Base-by-base conservation (phyloP, 2,797 vertebrate species). In the Pangasius sanitwongsei region DNA sequence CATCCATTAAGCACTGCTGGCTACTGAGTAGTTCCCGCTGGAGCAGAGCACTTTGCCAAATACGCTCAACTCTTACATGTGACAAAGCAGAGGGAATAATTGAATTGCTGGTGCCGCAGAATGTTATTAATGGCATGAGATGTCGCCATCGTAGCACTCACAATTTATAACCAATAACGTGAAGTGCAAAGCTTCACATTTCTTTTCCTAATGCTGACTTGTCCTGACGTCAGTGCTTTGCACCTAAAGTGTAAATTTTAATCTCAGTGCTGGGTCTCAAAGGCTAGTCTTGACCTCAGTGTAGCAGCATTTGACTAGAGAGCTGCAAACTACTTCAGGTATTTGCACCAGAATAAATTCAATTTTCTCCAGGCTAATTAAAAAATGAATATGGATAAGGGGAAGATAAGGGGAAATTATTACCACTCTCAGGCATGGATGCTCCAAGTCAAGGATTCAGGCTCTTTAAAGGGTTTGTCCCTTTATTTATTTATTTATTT, bases 131-230 rank as follows among this genome's bases (percentile, higher is more conserved):
- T 80, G 72, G 72, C 69, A 63, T 86, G 86, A 70, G 74, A 48
- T 77, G 61, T 87, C 77, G 5, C 41, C 65, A 75, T 87, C 4
- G 4, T 44, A 82, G 55, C 59, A 55, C 50, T 74, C 23, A 37
- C 53, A 85, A 89, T 87, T 87, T 85, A 87, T 75, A 25, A 85
- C 59, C 82, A 85, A 87, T 87, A 83, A 59, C 48, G 20, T 57
- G 50, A 20, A 78, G 53, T 80, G 50, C 81, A 87, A 80, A 55
- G 67, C 23, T 78, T 23, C 13, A 34, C 59, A 84, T 65, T 88
- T 77, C 59, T 57, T 85, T 78, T 85, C 48, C 28, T 41, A 85
- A 86, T 80, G 83, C 50, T 70, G 57, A 67, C 44, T n/a, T 44
- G 80, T 74, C 67, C 18, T 69, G 37, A 89, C 41, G 28, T 81